These are phyloP conservation scores for Coregonus ussuriensis DNA, from an alignment of 2,797 vertebrate genomes.

Conservation along the genomic window DNA sequence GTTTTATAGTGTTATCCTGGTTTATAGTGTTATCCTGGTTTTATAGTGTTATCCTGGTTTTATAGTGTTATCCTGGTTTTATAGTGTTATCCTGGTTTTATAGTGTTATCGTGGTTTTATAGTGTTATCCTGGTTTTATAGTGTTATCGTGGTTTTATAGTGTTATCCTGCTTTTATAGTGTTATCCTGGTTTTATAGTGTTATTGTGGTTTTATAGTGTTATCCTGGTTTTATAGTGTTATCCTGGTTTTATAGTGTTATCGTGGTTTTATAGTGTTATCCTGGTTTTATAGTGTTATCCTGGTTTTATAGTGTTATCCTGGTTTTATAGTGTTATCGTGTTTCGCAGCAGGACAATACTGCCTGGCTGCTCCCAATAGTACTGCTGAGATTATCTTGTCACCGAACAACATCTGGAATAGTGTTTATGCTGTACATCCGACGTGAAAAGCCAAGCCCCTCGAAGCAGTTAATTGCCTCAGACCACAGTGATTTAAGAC, in stretches of 20 bases:
- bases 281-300: too few species aligned
- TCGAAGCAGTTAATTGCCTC: slow-evolving; percentile 25
- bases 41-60: slow-evolving; percentile 7
- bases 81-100: slow-evolving; percentile 12
- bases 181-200: too few species aligned
- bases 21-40: slow-evolving; percentile 7
- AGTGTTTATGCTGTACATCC: slow-evolving; percentile 20
- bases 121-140: too few species aligned
- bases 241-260: too few species aligned
- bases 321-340: slow-evolving; percentile 11
- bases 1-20: slow-evolving; percentile 7
- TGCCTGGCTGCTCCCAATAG: slow-evolving; percentile 9
- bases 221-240: too few species aligned
- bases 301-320: too few species aligned
- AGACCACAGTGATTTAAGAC: slow-evolving; percentile 34
- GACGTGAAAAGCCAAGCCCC: slow-evolving; percentile 21
- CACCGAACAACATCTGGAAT: slow-evolving; percentile 27
- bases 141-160: too few species aligned
- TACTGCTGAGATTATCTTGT: slow-evolving; percentile 38
- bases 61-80: slow-evolving; percentile 6
- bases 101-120: background rate
- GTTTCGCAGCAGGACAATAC: slow-evolving; percentile 12
- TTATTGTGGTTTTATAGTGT: too few species aligned
- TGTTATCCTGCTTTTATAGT: too few species aligned
- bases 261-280: too few species aligned